A percentile compares a stretch with the other conserved stretches of the same genome.
These are phyloP conservation scores for Lepidurus arcticus DNA, from an alignment of 1,140 invertebrate genomes.

Conservation along the genomic window DNA sequence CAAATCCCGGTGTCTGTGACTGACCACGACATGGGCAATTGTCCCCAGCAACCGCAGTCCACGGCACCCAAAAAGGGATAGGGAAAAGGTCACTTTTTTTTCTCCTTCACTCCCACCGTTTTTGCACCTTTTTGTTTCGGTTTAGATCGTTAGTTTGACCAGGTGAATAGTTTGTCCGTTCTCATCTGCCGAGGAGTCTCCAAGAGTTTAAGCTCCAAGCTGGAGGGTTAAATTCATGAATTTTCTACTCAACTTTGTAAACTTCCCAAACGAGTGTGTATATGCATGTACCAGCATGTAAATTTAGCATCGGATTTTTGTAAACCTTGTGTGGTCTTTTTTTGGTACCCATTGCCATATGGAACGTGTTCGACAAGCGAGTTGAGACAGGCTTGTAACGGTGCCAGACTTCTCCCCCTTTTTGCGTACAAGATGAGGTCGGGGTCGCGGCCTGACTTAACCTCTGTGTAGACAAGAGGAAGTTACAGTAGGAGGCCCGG, in stretches of 20 bases:
- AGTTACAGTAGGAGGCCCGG: not conserved
- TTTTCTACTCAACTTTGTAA: not conserved
- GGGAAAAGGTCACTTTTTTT: not conserved
- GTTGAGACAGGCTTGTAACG: not conserved
- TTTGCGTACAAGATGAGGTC: not conserved
- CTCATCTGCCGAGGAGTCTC: not conserved
- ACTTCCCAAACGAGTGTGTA: not conserved
- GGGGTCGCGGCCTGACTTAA: not conserved
- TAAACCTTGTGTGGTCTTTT: not conserved
- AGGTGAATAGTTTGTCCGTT: slow-evolving; percentile 17
- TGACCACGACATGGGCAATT: slow-evolving; percentile 21
- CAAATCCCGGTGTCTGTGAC: not conserved
- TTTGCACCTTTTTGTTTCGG: not conserved
- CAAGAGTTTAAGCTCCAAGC: not conserved
- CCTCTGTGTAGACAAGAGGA: not conserved
- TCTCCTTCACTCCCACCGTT: not conserved
- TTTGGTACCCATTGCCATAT: not conserved
- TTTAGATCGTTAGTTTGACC: not conserved
- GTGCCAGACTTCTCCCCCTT: not conserved
- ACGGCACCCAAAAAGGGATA: not conserved
- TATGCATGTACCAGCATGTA: not conserved
- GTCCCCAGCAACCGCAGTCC: not conserved
- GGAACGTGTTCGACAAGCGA: not conserved
- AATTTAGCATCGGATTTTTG: not conserved
- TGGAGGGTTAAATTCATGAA: not conserved